Conservation (phyloP, 2,113 vertebrate species). For the Conger conger region DNA sequence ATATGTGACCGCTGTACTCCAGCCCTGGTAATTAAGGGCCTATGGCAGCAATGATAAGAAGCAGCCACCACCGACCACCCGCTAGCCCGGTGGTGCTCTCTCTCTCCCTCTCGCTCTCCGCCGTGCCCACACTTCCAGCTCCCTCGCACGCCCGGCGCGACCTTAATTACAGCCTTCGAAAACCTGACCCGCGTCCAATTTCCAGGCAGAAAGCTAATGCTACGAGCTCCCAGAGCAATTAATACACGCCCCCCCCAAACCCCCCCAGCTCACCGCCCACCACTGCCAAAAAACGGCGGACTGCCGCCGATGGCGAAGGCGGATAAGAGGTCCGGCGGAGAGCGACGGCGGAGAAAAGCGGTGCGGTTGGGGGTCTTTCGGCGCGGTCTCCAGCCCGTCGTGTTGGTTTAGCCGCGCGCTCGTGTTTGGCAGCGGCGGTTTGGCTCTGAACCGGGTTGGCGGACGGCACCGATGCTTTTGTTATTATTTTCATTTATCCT, state of each 20-base stretch:
- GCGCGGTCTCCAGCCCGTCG: neutral
- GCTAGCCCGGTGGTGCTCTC: neutral
- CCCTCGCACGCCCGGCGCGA: neutral
- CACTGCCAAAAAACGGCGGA: neutral
- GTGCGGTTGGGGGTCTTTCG: neutral
- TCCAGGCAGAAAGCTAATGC: constrained; percentile 7
- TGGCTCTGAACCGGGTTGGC: neutral
- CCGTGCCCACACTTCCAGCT: neutral
- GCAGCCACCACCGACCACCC: neutral
- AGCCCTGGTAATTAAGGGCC: constrained; percentile 11
- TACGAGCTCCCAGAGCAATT: neutral
- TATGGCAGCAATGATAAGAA: neutral
- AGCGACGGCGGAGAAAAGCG: neutral
- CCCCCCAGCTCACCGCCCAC: neutral
- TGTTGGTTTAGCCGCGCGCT: neutral
- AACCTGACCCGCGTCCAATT: constrained; percentile 15
- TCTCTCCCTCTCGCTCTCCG: neutral
- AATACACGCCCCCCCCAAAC: neutral
- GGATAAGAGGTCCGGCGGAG: neutral
- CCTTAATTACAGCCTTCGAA: constrained; percentile 1
- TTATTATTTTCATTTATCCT: neutral
- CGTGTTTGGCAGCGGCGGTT: neutral
- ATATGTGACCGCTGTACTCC: neutral
- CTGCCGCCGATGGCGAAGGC: neutral
- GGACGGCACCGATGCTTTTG: neutral